These are phyloP conservation scores for Cololabis saira DNA, from an alignment of 2,113 vertebrate species.

Conservation along the genomic window DNA sequence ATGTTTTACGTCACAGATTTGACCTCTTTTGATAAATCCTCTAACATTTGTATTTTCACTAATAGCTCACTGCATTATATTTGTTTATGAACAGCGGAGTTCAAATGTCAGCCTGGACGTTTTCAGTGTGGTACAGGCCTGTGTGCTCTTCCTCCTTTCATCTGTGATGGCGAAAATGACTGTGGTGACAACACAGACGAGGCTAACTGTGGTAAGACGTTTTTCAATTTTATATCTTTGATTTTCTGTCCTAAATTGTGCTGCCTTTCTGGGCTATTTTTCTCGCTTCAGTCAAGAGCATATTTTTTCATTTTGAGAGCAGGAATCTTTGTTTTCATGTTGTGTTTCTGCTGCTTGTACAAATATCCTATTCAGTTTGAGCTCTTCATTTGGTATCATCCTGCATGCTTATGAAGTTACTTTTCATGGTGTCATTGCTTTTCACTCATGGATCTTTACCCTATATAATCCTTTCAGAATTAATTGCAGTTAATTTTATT, in stretches of 20 bases:
- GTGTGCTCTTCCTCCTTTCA: slow-evolving; percentile 96
- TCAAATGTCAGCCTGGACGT: slow-evolving; percentile 95
- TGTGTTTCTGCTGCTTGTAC: background rate
- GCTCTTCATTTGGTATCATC: no score
- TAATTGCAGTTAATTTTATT: no score
- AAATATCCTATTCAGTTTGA: no score
- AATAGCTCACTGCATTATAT: background rate
- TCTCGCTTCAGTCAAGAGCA: background rate
- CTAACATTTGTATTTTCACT: background rate
- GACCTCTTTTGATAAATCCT: background rate
- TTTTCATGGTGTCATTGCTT: no score
- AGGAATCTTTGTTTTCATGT: no score
- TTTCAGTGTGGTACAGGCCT: slow-evolving; percentile 98
- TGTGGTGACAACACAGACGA: slow-evolving; percentile 99
- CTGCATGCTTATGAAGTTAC: no score
- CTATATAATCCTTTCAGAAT: no score
- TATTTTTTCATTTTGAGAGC: background rate
- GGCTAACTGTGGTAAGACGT: slow-evolving; percentile 91
- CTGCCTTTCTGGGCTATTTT: background rate
- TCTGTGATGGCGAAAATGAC: slow-evolving; percentile 98
- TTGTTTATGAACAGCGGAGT: slow-evolving; percentile 87
- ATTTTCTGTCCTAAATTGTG: background rate
- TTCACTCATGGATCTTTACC: no score
- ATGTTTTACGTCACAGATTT: background rate
- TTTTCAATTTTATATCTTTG: background rate